phyloP scores from a whole-genome alignment of 1,140 invertebrate genomes.

The Cydia fagiglandana region DNA sequence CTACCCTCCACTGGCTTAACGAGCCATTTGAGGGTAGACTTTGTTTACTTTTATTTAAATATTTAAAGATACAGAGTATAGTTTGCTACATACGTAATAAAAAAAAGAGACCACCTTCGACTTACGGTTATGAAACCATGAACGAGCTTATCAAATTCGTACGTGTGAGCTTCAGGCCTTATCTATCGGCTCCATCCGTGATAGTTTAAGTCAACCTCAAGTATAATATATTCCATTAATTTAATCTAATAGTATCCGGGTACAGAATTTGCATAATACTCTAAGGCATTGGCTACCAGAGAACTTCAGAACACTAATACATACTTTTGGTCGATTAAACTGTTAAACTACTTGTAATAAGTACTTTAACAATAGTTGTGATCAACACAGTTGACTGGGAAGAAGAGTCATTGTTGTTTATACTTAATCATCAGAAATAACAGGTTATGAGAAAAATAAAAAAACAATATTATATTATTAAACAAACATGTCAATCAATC shows the following conservation, averaged over 20 bases:
- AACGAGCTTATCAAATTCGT: neutral
- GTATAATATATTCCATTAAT: neutral
- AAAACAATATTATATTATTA: too few species aligned
- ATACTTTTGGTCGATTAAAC: neutral
- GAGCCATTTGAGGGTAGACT: too few species aligned
- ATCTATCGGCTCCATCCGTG: slow-evolving; percentile 12
- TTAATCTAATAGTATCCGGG: slow-evolving; percentile 21
- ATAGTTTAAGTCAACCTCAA: slow-evolving; percentile 8
- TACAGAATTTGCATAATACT: slow-evolving; percentile 24
- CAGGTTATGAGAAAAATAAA: too few species aligned
- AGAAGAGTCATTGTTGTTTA: too few species aligned
- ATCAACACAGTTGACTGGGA: too few species aligned
- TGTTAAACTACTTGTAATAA: neutral
- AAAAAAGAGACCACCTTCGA: neutral
- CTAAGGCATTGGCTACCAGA: neutral
- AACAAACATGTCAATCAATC: too few species aligned
- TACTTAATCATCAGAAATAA: too few species aligned
- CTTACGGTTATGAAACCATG: neutral
- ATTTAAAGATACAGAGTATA: too few species aligned
- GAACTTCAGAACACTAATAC: neutral
- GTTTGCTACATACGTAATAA: too few species aligned
- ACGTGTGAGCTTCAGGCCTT: slow-evolving; percentile 2
- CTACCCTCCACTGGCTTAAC: too few species aligned
- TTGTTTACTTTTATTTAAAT: too few species aligned
- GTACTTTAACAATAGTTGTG: too few species aligned